Evolutionary conservation across 2,113 vertebrate genomes (phyloP).

Genomic region (Nesoenas mayeri): DNA sequence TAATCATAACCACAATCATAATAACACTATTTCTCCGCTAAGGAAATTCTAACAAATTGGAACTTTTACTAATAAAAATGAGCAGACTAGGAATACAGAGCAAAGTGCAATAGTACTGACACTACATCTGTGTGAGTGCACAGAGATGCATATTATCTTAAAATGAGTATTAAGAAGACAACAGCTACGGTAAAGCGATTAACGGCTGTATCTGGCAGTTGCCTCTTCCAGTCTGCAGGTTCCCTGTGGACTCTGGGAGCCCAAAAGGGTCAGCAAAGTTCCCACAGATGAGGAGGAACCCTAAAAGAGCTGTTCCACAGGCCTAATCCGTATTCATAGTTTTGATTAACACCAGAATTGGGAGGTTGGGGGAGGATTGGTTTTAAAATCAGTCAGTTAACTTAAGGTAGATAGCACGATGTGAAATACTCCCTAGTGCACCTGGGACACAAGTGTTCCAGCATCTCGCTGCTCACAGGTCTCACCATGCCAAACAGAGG

Average conservation of each 20-base stretch:
- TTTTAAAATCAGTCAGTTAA: not conserved
- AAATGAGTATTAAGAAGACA: not conserved
- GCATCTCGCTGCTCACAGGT: not conserved
- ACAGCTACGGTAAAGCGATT: not conserved
- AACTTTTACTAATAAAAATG: not conserved
- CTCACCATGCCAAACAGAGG: not conserved
- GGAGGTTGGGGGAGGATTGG: rapidly evolving
- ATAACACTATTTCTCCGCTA: not conserved
- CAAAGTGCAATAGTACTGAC: not conserved
- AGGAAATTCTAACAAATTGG: conserved; percentile 7
- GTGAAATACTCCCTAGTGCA: not conserved
- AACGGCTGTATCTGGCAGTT: not conserved
- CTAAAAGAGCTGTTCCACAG: not conserved
- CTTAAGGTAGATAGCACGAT: not conserved
- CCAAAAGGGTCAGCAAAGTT: not conserved
- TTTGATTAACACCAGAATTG: not conserved
- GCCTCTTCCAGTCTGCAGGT: not conserved
- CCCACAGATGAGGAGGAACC: not conserved
- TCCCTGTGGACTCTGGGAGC: not conserved
- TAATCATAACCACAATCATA: not conserved
- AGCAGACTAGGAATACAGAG: not conserved
- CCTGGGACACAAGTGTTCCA: not conserved
- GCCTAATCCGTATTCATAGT: not conserved
- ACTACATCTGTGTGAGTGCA: not conserved
- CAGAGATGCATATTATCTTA: not conserved